Evolutionary conservation across 2,113 vertebrate genomes (phyloP).

Genomic region (Bubo bubo): DNA sequence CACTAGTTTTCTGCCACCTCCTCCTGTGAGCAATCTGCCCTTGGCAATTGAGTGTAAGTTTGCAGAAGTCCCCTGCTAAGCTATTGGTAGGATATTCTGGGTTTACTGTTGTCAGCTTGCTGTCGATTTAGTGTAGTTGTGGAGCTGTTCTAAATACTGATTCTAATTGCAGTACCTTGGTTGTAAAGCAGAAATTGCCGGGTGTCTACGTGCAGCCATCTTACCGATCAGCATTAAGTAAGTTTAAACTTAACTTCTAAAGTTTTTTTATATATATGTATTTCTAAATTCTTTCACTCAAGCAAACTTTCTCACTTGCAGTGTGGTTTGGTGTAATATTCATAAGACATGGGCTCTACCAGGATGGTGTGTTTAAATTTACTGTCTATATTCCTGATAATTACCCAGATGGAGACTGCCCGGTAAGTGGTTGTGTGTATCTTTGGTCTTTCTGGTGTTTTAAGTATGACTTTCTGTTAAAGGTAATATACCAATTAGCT

Average conservation of each 20-base stretch:
- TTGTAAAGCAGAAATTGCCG: conserved; percentile 96
- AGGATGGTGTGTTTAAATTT: conserved; percentile 98
- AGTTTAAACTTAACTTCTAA: conserved; percentile 40
- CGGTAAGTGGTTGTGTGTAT: conserved; percentile 73
- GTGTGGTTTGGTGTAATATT: conserved; percentile 99
- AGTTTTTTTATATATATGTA: fast-evolving
- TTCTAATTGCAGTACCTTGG: conserved; percentile 85
- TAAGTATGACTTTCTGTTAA: background rate
- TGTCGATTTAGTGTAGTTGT: background rate
- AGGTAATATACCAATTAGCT: background rate
- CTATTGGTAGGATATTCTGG: fast-evolving
- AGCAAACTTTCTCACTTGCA: conserved; percentile 56
- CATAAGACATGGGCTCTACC: conserved; percentile 95
- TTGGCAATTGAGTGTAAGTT: background rate
- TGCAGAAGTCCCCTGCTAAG: background rate
- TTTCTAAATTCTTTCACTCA: background rate
- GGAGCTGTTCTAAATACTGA: background rate
- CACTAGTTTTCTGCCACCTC: background rate
- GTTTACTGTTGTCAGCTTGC: background rate
- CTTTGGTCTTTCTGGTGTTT: background rate
- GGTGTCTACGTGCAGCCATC: conserved; percentile 98
- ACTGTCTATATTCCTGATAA: conserved; percentile 99
- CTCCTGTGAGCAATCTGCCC: background rate
- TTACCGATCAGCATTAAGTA: conserved; percentile 94
- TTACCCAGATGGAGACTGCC: conserved; percentile 97